Conservation (phyloP, 2,888 invertebrate species). For the Luperina testacea region DNA sequence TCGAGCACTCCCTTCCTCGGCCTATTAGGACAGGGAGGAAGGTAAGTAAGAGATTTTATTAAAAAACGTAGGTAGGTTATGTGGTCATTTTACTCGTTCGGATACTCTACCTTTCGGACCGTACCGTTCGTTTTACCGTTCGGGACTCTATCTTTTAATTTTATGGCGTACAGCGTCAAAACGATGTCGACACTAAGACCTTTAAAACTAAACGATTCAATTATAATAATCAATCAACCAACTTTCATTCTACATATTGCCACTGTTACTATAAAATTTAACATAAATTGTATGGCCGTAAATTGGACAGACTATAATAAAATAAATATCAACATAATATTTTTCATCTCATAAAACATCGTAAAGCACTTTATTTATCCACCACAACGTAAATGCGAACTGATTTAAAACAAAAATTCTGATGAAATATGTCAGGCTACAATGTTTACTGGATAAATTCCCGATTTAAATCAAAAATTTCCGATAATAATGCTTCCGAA, state of each 20-base stretch:
- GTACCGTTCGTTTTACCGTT: too few relatives aligned
- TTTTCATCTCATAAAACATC: not conserved
- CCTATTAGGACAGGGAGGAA: not conserved
- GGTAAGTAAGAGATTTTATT: not conserved
- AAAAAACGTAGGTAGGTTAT: not conserved
- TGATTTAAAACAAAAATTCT: conserved; percentile 26
- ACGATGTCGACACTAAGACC: too few relatives aligned
- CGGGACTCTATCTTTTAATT: not conserved
- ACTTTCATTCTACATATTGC: too few relatives aligned
- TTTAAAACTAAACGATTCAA: not conserved
- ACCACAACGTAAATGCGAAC: not conserved
- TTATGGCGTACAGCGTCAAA: too few relatives aligned
- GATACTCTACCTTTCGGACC: too few relatives aligned
- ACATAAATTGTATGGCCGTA: not conserved
- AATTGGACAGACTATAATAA: not conserved
- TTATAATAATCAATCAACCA: too few relatives aligned
- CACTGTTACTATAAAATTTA: not conserved
- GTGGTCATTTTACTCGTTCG: not conserved
- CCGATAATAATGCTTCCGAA: conserved; percentile 11
- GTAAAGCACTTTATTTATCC: conserved; percentile 7
- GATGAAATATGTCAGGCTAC: conserved; percentile 6
- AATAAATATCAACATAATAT: not conserved
- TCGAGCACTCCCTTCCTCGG: not conserved
- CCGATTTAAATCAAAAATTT: not conserved
- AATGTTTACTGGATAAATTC: conserved; percentile 16